phyloP scores from a whole-genome alignment of 2,113 vertebrate genomes.

The Callipepla squamata region DNA sequence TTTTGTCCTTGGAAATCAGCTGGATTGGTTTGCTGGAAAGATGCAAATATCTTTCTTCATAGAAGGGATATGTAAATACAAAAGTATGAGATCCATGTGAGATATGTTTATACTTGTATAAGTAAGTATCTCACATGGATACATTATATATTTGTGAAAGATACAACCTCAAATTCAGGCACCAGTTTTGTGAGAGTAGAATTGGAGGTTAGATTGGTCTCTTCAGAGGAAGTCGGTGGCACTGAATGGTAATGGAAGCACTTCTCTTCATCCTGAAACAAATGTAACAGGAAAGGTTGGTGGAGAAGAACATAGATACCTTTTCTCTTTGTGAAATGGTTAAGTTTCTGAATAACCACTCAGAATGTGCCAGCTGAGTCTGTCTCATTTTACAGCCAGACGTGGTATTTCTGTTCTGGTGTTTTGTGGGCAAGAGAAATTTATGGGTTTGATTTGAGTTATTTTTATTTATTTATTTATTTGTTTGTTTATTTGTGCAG shows the following conservation, averaged over 20 bases:
- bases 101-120: not conserved
- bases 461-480: slow-evolving; percentile 1
- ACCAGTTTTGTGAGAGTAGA: not conserved
- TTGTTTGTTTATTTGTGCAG: slow-evolving; percentile 66
- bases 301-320: not conserved
- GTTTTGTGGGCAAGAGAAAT: not conserved
- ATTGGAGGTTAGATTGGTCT: not conserved
- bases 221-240: not conserved
- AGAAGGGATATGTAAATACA: not conserved
- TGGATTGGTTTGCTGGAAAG: not conserved
- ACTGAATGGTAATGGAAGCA: not conserved
- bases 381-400: not conserved
- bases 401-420: not conserved
- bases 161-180: not conserved
- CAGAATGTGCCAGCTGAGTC: not conserved
- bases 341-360: not conserved
- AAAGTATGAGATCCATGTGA: not conserved
- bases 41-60: not conserved
- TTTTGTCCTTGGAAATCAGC: not conserved
- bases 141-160: not conserved
- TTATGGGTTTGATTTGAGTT: not conserved
- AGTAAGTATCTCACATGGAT: not conserved
- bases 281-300: not conserved
- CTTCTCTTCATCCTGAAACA: not conserved
- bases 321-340: not conserved